phyloP scores from a whole-genome alignment of 2,113 vertebrate species.

The Dicrurus megarhynchus region DNA sequence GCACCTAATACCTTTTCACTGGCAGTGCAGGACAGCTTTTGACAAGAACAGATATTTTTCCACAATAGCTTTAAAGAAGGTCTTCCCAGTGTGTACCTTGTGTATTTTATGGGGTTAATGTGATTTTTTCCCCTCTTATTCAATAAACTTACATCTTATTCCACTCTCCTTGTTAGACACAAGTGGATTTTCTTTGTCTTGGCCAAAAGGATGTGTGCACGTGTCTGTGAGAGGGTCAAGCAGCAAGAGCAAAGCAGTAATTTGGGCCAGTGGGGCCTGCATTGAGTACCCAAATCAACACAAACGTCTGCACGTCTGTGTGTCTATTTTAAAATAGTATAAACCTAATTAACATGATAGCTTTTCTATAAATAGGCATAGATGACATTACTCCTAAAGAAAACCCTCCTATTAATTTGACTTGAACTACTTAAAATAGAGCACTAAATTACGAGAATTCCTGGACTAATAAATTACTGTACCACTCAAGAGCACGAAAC shows the following conservation, averaged over 20 bases:
- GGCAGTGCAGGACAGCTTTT: slow-evolving; percentile 60
- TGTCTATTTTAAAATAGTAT: slow-evolving; percentile 23
- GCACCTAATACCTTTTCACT: slow-evolving; percentile 68
- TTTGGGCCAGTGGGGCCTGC: neutral
- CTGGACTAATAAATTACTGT: slow-evolving; percentile 50
- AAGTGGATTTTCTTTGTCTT: neutral
- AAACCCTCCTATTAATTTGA: slow-evolving; percentile 48
- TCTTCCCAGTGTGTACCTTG: neutral
- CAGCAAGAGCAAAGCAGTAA: neutral
- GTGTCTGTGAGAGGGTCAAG: neutral
- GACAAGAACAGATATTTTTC: slow-evolving; percentile 62
- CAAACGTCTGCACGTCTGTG: neutral
- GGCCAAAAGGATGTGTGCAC: neutral
- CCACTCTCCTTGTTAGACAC: slow-evolving; percentile 38
- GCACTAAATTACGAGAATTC: slow-evolving; percentile 23
- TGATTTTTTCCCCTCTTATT: neutral
- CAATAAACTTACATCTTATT: slow-evolving; percentile 41
- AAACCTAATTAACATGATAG: slow-evolving; percentile 46
- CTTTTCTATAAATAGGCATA: slow-evolving; percentile 37
- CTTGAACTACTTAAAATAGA: slow-evolving; percentile 56
- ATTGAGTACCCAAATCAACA: neutral
- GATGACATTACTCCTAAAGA: slow-evolving; percentile 5
- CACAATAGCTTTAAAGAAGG: slow-evolving; percentile 50
- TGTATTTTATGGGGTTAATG: slow-evolving; percentile 22
- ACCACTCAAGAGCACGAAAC: slow-evolving; percentile 7